phyloP scores from a whole-genome alignment of 2,113 vertebrate species.

The Takifugu flavidus region DNA sequence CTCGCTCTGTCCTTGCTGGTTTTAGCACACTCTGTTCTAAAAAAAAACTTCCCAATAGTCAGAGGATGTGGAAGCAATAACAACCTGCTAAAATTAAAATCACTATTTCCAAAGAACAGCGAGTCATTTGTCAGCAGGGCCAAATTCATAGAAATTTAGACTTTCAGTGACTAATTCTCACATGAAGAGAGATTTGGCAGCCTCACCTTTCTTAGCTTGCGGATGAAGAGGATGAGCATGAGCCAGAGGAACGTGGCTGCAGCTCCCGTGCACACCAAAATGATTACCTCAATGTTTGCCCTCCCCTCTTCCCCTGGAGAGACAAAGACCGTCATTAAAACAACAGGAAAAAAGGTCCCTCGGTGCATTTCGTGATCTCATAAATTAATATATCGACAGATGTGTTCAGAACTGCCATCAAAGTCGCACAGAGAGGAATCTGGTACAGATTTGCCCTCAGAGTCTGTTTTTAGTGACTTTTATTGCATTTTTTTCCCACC shows the following conservation, averaged over 20 bases:
- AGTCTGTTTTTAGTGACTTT: neutral
- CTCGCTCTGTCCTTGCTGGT: neutral
- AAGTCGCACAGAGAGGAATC: conserved; percentile 12
- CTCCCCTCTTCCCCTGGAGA: conserved; percentile 85
- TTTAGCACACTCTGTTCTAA: conserved; percentile 20
- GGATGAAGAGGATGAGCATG: conserved; percentile 89
- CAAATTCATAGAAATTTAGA: conserved; percentile 15
- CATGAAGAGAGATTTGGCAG: neutral
- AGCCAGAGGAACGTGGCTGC: conserved; percentile 93
- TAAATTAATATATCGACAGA: neutral
- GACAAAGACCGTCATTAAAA: conserved; percentile 25
- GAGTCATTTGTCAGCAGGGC: too few relatives aligned
- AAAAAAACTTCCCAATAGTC: neutral
- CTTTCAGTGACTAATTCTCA: neutral
- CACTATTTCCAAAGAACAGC: too few relatives aligned
- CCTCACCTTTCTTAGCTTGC: conserved; percentile 87
- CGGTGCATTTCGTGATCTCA: conserved; percentile 16
- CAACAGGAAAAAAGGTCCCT: neutral
- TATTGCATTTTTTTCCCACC: neutral
- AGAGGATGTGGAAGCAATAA: conserved; percentile 25
- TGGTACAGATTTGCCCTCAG: conserved; percentile 17
- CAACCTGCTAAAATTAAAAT: too few relatives aligned
- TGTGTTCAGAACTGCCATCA: conserved; percentile 14
- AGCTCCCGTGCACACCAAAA: conserved; percentile 86
- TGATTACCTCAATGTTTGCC: conserved; percentile 88